A percentile compares a stretch with the other conserved stretches of the same genome.
Evolutionary conservation across 2,888 invertebrate species (phyloP).

Genomic region (Thyatira batis): DNA sequence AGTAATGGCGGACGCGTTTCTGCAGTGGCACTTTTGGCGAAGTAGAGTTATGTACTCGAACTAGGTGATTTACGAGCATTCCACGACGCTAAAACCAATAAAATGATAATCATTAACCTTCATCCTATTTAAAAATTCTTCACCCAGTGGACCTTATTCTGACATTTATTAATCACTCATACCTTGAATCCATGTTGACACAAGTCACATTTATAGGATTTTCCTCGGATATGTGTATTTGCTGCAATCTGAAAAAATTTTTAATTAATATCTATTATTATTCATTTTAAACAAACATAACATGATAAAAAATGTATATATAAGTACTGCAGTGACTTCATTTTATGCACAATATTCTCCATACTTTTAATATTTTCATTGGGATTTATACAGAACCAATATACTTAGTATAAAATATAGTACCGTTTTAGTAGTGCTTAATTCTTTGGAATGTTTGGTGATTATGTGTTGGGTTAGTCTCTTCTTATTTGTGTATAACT

Average conservation of each 20-base stretch:
- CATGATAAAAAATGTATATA: too few relatives aligned
- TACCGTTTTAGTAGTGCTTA: constrained; percentile 11
- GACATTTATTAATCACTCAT: too few relatives aligned
- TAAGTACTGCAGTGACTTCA: too few relatives aligned
- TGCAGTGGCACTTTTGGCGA: constrained; percentile 88
- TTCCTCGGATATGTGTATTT: constrained; percentile 12
- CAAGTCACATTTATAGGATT: constrained; percentile 49
- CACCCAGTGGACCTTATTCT: neutral
- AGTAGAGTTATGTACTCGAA: constrained; percentile 88
- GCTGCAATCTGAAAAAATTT: constrained; percentile 15
- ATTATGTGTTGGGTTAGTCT: constrained; percentile 42
- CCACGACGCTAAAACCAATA: constrained; percentile 85
- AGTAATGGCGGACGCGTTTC: constrained; percentile 89
- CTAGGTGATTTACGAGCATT: constrained; percentile 93
- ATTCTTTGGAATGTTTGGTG: constrained; percentile 28
- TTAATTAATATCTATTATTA: neutral
- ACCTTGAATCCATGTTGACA: constrained; percentile 67
- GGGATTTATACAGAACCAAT: neutral
- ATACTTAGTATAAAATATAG: neutral
- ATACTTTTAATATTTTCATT: too few relatives aligned
- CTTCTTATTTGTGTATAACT: constrained; percentile 39
- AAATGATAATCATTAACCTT: constrained; percentile 54
- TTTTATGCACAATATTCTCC: too few relatives aligned
- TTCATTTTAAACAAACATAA: too few relatives aligned
- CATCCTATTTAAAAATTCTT: neutral